A percentile compares a stretch with the other conserved stretches of the same genome.
These are phyloP conservation scores for Pheosia gnoma DNA, from an alignment of 2,888 invertebrate genomes.

Conservation along the genomic window DNA sequence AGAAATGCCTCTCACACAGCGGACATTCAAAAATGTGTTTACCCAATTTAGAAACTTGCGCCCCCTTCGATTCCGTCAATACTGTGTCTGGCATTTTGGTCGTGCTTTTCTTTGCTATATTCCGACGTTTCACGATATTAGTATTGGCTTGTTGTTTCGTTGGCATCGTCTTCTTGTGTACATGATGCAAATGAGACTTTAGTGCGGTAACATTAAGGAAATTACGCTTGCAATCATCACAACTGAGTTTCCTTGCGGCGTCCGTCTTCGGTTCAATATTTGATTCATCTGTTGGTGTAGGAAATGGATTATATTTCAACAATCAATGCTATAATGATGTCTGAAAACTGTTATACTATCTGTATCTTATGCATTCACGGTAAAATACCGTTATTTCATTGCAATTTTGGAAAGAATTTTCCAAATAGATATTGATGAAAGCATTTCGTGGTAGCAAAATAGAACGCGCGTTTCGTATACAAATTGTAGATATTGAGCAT, in stretches of 20 bases:
- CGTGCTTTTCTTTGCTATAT: not conserved
- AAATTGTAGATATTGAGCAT: not conserved
- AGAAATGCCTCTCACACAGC: constrained; percentile 49
- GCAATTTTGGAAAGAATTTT: not conserved
- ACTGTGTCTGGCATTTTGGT: constrained; percentile 8
- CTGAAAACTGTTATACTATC: not conserved
- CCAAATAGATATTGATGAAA: not conserved
- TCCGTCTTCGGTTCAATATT: not conserved
- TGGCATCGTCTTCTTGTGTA: constrained; percentile 20
- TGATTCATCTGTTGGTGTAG: not conserved
- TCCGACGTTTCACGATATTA: not conserved
- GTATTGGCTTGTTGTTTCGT: constrained; percentile 6
- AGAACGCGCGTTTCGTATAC: not conserved
- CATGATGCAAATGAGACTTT: constrained; percentile 50
- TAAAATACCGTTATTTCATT: not conserved
- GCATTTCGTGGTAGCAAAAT: not conserved
- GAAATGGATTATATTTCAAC: not conserved
- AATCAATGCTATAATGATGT: not conserved
- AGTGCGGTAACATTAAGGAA: constrained; percentile 50
- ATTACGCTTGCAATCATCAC: constrained; percentile 30
- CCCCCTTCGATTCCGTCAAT: constrained; percentile 4
- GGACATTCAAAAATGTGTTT: constrained; percentile 64
- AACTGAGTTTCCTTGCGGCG: not conserved
- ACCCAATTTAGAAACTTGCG: constrained; percentile 5
- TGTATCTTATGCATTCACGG: not conserved